These are phyloP conservation scores for Quadriops clusia DNA, from an alignment of 2,888 invertebrate genomes.

Conservation along the genomic window DNA sequence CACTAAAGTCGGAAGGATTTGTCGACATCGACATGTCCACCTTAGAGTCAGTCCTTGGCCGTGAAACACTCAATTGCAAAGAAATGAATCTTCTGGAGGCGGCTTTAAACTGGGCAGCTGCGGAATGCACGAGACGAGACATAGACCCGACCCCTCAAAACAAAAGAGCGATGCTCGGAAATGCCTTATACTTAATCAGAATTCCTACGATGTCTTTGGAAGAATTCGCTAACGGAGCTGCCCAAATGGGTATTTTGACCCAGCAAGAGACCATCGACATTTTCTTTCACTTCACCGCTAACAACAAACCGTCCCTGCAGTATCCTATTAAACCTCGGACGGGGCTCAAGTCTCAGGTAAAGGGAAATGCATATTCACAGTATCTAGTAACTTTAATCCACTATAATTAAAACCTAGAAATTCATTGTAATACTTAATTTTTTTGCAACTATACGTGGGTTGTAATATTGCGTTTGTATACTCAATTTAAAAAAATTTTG, in stretches of 20 bases:
- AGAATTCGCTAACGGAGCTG: slow-evolving; percentile 90
- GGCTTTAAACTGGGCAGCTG: slow-evolving; percentile 84
- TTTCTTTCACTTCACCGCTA: slow-evolving; percentile 89
- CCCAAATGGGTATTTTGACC: slow-evolving; percentile 83
- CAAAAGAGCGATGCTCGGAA: slow-evolving; percentile 60
- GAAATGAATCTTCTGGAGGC: slow-evolving; percentile 87
- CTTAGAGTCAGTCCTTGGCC: slow-evolving; percentile 76
- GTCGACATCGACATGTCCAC: slow-evolving; percentile 91
- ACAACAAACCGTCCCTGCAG: slow-evolving; percentile 68
- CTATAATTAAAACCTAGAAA: no score
- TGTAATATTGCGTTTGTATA: background rate
- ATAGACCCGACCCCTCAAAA: slow-evolving; percentile 72
- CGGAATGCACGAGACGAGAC: slow-evolving; percentile 77
- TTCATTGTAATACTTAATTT: background rate
- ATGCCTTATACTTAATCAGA: slow-evolving; percentile 75
- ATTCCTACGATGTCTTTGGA: slow-evolving; percentile 91
- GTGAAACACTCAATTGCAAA: slow-evolving; percentile 91
- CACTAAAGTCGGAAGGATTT: slow-evolving; percentile 89
- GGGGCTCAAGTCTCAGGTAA: slow-evolving; percentile 79
- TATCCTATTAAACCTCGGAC: slow-evolving; percentile 75
- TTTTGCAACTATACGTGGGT: background rate
- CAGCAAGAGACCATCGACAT: slow-evolving; percentile 90
- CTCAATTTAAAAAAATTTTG: slow-evolving; percentile 17
- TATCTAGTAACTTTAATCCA: no score
- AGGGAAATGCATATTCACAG: no score